Base-by-base conservation (phyloP, 2,888 invertebrate genomes). In the Folsomia manolachei region DNA sequence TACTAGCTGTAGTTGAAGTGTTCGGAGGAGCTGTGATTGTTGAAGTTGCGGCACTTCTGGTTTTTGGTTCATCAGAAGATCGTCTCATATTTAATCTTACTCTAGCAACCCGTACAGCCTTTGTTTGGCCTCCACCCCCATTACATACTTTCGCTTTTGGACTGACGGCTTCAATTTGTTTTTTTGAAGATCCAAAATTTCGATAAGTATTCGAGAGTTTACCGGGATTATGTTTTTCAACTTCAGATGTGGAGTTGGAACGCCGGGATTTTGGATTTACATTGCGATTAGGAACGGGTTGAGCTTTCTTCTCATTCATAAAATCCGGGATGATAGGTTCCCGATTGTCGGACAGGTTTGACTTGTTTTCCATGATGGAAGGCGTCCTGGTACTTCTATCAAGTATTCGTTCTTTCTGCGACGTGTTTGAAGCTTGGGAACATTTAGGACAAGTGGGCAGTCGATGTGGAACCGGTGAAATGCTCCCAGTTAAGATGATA, bases 361-460 rank as follows among this genome's bases (percentile, higher is more conserved):
- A 39, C 1, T 53, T 53, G 7, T 67, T 21, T 56, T 56, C 64
- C 70, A 72, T 67, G 18, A 75, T 72, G 52, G 74, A 72, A 52
- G 74, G 72, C 21, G 51, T 60, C 21, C 63, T 68, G 27, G 66
- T 56, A 63, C 72, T 61, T 14, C 21, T 56, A 56, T 7, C n/a
- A 14, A 14, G 56, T 4, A 56, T 56, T 56, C 56, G 7, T 4
- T 14, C 56, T 21, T n/a, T 56, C n/a, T 56, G 56, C 18, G 56
- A 56, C 7, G 26, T 19, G 26, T 60, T 67, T n/a, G 60, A 14
- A 7, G 56, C 27, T 52, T 14, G 63, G 1, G 74, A 72, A 66
- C 80, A 80, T 67, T 78, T 74, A n/a, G 80, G 80, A 66, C 80
- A 80, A 0, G 56, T 61, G 18, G 73, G 26, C 2, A 76, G 56